These are phyloP conservation scores for Drosophila biarmipes DNA, from an alignment of 1,140 invertebrate species.

Conservation along the genomic window DNA sequence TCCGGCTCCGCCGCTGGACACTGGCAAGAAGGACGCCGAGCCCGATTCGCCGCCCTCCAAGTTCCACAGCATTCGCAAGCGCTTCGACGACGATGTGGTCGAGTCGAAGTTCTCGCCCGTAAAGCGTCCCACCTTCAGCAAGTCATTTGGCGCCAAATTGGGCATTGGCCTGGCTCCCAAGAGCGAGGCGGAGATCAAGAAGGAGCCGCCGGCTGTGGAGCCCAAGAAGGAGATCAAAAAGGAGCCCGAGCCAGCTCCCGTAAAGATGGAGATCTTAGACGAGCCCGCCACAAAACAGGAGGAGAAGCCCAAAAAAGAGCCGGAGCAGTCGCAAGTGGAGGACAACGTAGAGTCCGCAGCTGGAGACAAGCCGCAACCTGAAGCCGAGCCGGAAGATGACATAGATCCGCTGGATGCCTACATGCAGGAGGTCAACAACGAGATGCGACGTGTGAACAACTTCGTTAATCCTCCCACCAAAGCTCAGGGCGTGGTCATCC, in stretches of 20 bases:
- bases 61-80: slow-evolving; percentile 85
- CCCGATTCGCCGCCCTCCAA: slow-evolving; percentile 73
- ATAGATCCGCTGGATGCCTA: slow-evolving; percentile 98
- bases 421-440: slow-evolving; percentile 93
- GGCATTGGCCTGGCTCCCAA: slow-evolving; percentile 43
- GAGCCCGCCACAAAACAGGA: neutral
- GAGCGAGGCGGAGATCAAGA: slow-evolving; percentile 17
- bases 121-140: slow-evolving; percentile 65
- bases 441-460: slow-evolving; percentile 96
- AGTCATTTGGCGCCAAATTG: slow-evolving; percentile 49
- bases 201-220: slow-evolving; percentile 3
- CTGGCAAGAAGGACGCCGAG: slow-evolving; percentile 62
- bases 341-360: too few species aligned
- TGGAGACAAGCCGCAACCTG: slow-evolving; percentile 12
- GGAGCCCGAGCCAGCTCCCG: slow-evolving; percentile 11
- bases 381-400: slow-evolving; percentile 87
- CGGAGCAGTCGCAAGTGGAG: neutral
- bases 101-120: slow-evolving; percentile 86
- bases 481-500: slow-evolving; percentile 88
- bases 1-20: slow-evolving; percentile 47
- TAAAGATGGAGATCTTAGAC: slow-evolving; percentile 18
- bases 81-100: slow-evolving; percentile 85
- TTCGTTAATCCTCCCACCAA: slow-evolving; percentile 84
- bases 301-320: slow-evolving; percentile 7
- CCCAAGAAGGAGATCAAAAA: slow-evolving; percentile 9